A percentile compares a stretch with the other conserved stretches of the same genome.
These are phyloP conservation scores for Silvanus unidentatus DNA, from an alignment of 2,888 invertebrate species.

Conservation along the genomic window DNA sequence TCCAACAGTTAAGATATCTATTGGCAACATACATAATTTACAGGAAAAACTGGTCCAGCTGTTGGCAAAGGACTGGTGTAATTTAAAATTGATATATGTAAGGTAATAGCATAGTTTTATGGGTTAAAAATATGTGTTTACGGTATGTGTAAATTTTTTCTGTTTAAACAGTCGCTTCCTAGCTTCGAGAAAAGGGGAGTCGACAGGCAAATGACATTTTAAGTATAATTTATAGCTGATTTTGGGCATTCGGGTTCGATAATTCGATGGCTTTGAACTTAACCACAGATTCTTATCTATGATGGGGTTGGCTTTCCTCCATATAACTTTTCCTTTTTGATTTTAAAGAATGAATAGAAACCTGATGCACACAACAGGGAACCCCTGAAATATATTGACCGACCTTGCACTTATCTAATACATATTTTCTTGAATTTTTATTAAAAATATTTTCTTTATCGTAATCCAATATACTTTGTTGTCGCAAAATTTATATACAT, in stretches of 20 bases:
- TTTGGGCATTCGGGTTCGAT: conserved; percentile 14
- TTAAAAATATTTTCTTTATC: conserved; percentile 16
- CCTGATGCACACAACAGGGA: not conserved
- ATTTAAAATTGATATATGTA: no score
- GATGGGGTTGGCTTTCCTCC: conserved; percentile 7
- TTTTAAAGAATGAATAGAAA: conserved; percentile 2
- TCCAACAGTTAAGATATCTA: no score
- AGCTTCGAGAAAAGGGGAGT: conserved; percentile 5
- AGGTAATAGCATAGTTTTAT: no score
- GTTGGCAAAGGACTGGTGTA: no score
- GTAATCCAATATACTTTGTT: not conserved
- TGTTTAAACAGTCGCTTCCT: not conserved
- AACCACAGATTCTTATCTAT: conserved; percentile 16
- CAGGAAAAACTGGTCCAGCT: no score
- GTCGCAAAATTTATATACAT: no score
- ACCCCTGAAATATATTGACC: no score
- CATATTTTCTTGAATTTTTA: conserved; percentile 17
- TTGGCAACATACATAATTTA: no score
- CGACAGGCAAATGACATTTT: conserved; percentile 16
- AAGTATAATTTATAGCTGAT: conserved; percentile 16
- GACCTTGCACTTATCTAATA: conserved; percentile 3
- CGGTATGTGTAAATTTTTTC: not conserved
- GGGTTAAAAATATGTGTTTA: no score
- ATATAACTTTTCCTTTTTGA: not conserved
- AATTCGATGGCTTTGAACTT: conserved; percentile 21